These are phyloP conservation scores for Squalus acanthias DNA, from an alignment of 2,797 vertebrate genomes.

Conservation along the genomic window DNA sequence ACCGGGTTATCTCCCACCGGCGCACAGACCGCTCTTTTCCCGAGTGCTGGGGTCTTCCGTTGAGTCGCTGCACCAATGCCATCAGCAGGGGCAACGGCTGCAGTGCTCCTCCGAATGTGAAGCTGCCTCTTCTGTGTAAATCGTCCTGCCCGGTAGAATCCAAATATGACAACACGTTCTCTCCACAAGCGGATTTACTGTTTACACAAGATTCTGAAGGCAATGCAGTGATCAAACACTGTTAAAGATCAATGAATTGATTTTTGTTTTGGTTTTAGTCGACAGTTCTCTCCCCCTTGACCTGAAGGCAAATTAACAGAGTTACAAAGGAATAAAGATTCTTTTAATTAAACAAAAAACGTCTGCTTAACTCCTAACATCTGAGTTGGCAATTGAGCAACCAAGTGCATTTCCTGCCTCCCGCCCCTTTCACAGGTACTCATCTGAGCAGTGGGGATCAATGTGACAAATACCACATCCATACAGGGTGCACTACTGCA, in stretches of 20 bases:
- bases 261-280: not conserved
- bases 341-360: not conserved
- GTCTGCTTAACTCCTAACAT: not conserved
- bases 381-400: not conserved
- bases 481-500: not conserved
- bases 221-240: constrained; percentile 80
- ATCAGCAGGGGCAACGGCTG: not conserved
- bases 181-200: constrained; percentile 57
- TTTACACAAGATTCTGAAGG: constrained; percentile 92
- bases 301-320: not conserved
- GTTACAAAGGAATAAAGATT: constrained; percentile 20
- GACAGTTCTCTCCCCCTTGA: not conserved
- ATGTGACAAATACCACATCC: not conserved
- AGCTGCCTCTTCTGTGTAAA: not conserved
- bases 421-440: not conserved
- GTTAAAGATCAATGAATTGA: not conserved
- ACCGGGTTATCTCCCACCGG: constrained; percentile 69
- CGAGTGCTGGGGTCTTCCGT: constrained; percentile 51
- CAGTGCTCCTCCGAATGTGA: not conserved
- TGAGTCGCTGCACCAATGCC: not conserved
- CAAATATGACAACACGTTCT: constrained; percentile 42
- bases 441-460: not conserved
- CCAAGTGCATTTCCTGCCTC: no score
- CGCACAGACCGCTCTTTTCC: constrained; percentile 43
- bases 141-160: constrained; percentile 22